Evolutionary conservation across 2,797 vertebrate species (phyloP).

Genomic region (Danio tinwini): DNA sequence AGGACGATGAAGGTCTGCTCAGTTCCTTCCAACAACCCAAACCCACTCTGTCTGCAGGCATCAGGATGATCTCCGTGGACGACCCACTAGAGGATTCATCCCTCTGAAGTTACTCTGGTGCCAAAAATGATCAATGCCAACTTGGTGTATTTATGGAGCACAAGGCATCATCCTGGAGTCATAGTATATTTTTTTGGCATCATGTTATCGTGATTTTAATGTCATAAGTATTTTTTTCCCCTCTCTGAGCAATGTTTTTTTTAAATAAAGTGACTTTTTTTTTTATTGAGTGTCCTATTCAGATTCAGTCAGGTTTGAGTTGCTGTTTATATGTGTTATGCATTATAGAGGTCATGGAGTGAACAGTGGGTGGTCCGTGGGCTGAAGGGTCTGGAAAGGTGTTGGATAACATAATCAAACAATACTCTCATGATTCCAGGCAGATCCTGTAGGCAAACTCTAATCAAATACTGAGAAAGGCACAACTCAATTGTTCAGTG

Average conservation of each 20-base stretch:
- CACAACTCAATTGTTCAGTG: too few relatives aligned
- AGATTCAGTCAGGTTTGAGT: too few relatives aligned
- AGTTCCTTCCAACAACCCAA: constrained; percentile 8
- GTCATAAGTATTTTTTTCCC: background rate
- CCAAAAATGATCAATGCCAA: background rate
- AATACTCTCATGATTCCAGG: background rate
- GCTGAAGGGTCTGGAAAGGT: background rate
- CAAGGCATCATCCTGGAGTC: too few relatives aligned
- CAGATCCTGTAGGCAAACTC: background rate
- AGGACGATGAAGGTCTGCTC: background rate
- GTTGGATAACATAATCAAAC: constrained; percentile 8
- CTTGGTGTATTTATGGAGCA: background rate
- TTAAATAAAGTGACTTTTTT: background rate
- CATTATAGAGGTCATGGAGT: background rate
- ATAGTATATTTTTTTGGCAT: too few relatives aligned
- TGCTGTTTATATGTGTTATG: background rate
- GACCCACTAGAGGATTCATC: background rate
- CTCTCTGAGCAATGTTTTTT: too few relatives aligned
- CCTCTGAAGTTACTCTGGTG: background rate
- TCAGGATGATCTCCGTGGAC: background rate
- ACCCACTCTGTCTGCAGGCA: constrained; percentile 8
- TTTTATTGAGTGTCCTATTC: background rate
- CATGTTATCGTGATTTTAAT: background rate
- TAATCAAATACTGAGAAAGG: background rate
- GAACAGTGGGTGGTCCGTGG: background rate